Conservation (phyloP, 2,113 vertebrate species). For the Varanus komodoensis region DNA sequence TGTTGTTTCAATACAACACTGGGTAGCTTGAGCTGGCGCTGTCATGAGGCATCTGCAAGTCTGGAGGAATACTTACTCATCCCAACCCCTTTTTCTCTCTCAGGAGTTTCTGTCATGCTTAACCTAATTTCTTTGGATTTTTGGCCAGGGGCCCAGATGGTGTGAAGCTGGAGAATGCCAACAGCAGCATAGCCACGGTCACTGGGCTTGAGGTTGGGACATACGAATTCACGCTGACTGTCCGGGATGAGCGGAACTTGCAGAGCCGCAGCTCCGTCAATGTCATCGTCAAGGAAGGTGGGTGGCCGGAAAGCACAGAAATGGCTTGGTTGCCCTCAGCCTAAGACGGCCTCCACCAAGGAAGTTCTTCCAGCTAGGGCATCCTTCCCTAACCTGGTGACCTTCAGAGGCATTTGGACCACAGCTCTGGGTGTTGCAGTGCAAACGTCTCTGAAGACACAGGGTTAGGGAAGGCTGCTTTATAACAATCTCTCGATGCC, state of each 20-base stretch:
- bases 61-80: not conserved
- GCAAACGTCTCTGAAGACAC: too few species aligned
- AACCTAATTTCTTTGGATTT: constrained; percentile 34
- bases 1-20: not conserved
- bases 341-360: not conserved
- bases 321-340: not conserved
- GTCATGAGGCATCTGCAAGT: not conserved
- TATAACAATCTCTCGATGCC: not conserved
- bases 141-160: constrained; percentile 88
- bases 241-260: constrained; percentile 91
- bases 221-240: constrained; percentile 92
- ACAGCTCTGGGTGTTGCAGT: too few species aligned
- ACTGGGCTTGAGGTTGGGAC: constrained; percentile 90
- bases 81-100: not conserved
- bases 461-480: too few species aligned
- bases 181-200: constrained; percentile 88
- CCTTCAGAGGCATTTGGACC: too few species aligned
- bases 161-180: constrained; percentile 92
- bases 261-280: constrained; percentile 88
- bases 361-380: not conserved
- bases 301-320: not conserved
- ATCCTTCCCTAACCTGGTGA: too few species aligned
- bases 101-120: not conserved
- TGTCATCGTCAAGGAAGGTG: constrained; percentile 95
- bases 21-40: not conserved